Percentiles rank a stretch among this genome's conserved stretches.
phyloP scores from a whole-genome alignment of 1,140 invertebrate genomes.

The Eumeta japonica region DNA sequence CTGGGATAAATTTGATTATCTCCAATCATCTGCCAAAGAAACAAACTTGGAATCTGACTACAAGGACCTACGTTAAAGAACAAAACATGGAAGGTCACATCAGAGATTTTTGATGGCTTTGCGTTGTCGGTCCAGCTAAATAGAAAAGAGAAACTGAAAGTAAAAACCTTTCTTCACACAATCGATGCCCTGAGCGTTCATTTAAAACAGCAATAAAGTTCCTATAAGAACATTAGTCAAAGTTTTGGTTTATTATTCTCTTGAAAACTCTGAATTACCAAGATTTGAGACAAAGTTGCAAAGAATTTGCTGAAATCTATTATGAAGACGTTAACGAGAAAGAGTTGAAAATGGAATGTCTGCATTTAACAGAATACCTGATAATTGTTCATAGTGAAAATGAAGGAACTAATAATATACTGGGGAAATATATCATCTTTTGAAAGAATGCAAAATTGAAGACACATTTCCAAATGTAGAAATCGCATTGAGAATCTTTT shows the following conservation, averaged over 20 bases:
- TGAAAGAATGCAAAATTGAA: constrained; percentile 17
- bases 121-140: no score
- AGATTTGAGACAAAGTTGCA: constrained; percentile 10
- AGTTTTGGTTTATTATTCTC: constrained; percentile 12
- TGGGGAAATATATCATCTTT: no score
- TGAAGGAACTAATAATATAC: constrained; percentile 8
- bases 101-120: no score
- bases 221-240: constrained; percentile 11
- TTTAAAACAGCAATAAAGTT: constrained; percentile 12
- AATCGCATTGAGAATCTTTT: no score
- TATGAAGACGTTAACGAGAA: constrained; percentile 15
- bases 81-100: no score
- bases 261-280: constrained; percentile 14
- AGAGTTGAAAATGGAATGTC: constrained; percentile 17
- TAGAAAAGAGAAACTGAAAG: no score
- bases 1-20: no score
- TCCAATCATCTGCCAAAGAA: no score
- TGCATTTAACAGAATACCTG: constrained; percentile 17
- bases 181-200: constrained; percentile 11
- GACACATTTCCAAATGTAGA: constrained; percentile 23
- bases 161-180: no score
- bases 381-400: constrained; percentile 13
- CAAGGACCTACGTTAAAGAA: no score
- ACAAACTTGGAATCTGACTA: no score
- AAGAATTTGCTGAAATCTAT: no score